Evolutionary conservation across 2,888 invertebrate genomes (phyloP).

Genomic region (Eustalomyia histrio): DNA sequence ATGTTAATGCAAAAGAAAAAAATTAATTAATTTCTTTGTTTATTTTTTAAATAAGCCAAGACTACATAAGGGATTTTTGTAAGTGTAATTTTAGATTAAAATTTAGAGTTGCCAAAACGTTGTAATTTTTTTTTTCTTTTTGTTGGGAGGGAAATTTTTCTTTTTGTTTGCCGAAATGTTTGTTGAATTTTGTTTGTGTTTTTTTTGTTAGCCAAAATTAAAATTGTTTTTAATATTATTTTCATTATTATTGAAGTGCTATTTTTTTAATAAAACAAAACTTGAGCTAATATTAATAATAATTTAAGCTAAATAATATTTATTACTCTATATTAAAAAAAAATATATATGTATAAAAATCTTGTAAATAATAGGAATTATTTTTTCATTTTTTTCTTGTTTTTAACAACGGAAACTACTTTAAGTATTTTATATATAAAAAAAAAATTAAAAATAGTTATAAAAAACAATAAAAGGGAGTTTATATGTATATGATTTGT

Average conservation of each 20-base stretch:
- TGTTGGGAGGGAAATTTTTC: constrained; percentile 51
- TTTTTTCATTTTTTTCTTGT: constrained; percentile 35
- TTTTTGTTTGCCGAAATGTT: constrained; percentile 72
- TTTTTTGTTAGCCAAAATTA: not conserved
- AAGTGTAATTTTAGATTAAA: constrained; percentile 67
- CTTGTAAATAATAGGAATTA: constrained; percentile 65
- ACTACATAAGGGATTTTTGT: constrained; percentile 1
- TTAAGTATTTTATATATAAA: constrained; percentile 57
- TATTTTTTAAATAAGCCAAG: constrained; percentile 2
- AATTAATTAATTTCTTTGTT: constrained; percentile 25
- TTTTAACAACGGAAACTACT: constrained; percentile 68
- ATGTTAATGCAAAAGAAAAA: constrained; percentile 17
- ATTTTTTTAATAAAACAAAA: constrained; percentile 58
- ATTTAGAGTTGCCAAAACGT: constrained; percentile 65
- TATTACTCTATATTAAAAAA: constrained; percentile 66
- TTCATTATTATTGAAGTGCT: constrained; percentile 49
- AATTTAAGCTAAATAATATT: constrained; percentile 64
- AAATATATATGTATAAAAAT: constrained; percentile 49
- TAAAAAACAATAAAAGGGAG: constrained; percentile 60
- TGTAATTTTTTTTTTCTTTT: constrained; percentile 33
- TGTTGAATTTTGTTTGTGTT: constrained; percentile 49
- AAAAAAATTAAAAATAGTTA: constrained; percentile 58
- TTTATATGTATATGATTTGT: constrained; percentile 59
- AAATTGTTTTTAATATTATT: not conserved
- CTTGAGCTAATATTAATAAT: constrained; percentile 60